Evolutionary conservation across 2,113 vertebrate genomes (phyloP).

Genomic region (Gymnarchus niloticus): DNA sequence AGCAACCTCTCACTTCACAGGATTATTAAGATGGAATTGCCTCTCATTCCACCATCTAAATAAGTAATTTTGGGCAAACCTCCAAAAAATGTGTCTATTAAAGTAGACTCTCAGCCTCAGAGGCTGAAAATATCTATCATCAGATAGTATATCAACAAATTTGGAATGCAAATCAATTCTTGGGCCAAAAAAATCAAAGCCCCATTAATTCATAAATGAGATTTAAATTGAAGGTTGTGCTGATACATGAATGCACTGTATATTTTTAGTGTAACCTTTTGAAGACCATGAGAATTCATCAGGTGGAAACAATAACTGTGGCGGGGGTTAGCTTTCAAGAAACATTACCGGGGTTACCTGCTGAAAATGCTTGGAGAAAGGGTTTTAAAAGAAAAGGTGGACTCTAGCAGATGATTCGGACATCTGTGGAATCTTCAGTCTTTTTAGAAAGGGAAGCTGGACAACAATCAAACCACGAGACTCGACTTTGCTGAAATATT

Average conservation of each 20-base stretch:
- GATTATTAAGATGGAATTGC: neutral
- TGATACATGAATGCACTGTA: neutral
- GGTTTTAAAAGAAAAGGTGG: conserved; percentile 41
- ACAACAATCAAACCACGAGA: neutral
- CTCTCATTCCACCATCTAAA: neutral
- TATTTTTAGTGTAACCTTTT: neutral
- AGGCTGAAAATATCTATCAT: conserved; percentile 9
- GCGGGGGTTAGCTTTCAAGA: neutral
- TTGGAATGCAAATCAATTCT: neutral
- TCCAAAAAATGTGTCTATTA: neutral
- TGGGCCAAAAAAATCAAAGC: neutral
- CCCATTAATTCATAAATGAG: neutral
- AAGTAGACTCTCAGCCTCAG: neutral
- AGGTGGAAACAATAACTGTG: conserved; percentile 1
- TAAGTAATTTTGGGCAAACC: neutral
- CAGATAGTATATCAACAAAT: conserved; percentile 6
- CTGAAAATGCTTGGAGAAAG: neutral
- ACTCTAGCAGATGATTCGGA: conserved; percentile 55
- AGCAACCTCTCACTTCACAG: neutral
- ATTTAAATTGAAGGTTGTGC: conserved; percentile 7
- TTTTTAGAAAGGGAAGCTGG: conserved; percentile 29
- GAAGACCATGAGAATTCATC: neutral
- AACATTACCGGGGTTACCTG: neutral
- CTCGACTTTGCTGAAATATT: neutral
- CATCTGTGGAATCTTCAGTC: conserved; percentile 37